Evolutionary conservation across 2,797 vertebrate species (phyloP), one percentile per base, ranked within the genome.

Genomic region (Phrynocephalus forsythii): DNA sequence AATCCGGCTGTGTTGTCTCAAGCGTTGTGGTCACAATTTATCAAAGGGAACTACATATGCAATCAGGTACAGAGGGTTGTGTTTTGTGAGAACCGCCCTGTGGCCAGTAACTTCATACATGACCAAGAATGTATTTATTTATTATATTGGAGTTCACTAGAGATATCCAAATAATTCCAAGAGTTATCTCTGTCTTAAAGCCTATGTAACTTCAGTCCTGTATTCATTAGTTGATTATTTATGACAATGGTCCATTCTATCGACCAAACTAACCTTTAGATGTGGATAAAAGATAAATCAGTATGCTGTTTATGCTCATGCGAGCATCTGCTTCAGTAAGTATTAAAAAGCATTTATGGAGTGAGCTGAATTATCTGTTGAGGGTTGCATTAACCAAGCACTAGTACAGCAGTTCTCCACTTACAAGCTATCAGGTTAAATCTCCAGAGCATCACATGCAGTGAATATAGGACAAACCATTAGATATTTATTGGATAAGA

Each of bases 401-500:
- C 18, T 82, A 72, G 93, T 84, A 91, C 24, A 33, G 50, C 1
- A 3, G 78, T 79, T 77, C 92, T 90, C 89, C 69, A 87, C 92
- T 92, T 80, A 88, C 71, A 84, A 94, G 67, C 78, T 86, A 92
- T 87, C 88, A 16, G 22, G 18, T 87, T 84, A 7, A 24, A 88
- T 26, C 79, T 90, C 50, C 56, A 92, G 85, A 91, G 87, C 71
- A 85, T 85, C 77, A 90, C 89, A 82, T 2, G 1, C 28, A 91
- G 69, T 24, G 80, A 67, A 82, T 22, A 5, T 9, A n/a, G 79
- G 79, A 85, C 89, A 85, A 88, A 88, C 86, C n/a, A 60, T 86
- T 93, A 93, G 86, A 76, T 90, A 68, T 89, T 79, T 84, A 72
- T 82, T 26, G 16, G 83, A 89, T 76, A 90, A 87, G 85, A 84